Conservation (phyloP, 2,113 vertebrate genomes). For the Lepisosteus osseus region DNA sequence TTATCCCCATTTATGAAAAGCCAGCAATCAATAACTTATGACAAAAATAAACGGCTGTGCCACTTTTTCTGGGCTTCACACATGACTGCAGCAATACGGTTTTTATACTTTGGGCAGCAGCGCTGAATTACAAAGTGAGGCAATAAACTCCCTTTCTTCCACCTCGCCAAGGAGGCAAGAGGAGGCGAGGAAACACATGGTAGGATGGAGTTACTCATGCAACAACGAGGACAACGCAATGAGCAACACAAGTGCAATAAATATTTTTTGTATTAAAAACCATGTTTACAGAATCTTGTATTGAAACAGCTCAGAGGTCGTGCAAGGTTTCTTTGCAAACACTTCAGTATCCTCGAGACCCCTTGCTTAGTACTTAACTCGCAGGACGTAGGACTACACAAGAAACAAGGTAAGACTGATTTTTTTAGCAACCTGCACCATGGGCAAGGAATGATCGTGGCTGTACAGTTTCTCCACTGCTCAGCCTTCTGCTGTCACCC, state of each 20-base stretch:
- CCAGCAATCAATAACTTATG: constrained; percentile 77
- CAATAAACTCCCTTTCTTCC: constrained; percentile 51
- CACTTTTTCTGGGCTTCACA: constrained; percentile 65
- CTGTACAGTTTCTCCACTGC: no score
- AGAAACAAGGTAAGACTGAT: no score
- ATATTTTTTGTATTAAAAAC: constrained; percentile 38
- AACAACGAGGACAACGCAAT: constrained; percentile 53
- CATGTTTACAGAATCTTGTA: background rate
- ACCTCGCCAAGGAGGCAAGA: constrained; percentile 58
- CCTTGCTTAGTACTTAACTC: background rate
- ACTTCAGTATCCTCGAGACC: background rate
- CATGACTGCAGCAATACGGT: constrained; percentile 61
- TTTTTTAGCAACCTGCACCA: no score
- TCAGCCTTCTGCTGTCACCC: no score
- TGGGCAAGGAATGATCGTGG: no score
- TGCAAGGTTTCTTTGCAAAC: background rate
- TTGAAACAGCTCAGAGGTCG: background rate
- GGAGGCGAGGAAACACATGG: constrained; percentile 50
- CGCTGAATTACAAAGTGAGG: constrained; percentile 63
- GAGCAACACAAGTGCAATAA: constrained; percentile 65
- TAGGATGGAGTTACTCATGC: constrained; percentile 69
- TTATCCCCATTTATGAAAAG: constrained; percentile 72
- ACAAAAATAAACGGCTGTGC: constrained; percentile 49
- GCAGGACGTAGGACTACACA: no score
- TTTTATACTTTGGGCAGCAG: constrained; percentile 61